A percentile compares a stretch with the other conserved stretches of the same genome.
These are phyloP conservation scores for Sparidentex hasta DNA, from an alignment of 2,797 vertebrate species.

Conservation along the genomic window DNA sequence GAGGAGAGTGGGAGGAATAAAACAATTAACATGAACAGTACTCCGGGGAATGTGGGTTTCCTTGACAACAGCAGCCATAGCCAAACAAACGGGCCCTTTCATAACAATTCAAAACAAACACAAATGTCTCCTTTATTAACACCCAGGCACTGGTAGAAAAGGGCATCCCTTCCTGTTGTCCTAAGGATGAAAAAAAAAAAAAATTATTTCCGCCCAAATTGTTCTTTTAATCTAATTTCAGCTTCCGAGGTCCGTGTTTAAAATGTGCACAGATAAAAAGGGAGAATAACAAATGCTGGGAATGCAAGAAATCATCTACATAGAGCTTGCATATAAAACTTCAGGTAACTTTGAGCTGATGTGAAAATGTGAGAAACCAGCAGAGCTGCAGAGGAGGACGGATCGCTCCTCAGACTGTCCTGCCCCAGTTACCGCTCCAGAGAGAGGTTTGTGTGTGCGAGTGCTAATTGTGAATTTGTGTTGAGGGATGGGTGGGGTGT, in stretches of 20 bases:
- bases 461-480: conserved; percentile 48
- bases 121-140: conserved; percentile 62
- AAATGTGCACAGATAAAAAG: not conserved
- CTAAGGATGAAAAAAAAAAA: not conserved
- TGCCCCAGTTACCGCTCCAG: conserved; percentile 50
- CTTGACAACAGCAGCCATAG: conserved; percentile 77
- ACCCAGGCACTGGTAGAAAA: conserved; percentile 26
- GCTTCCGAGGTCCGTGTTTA: not conserved
- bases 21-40: conserved; percentile 81
- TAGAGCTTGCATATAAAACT: not conserved
- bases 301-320: not conserved
- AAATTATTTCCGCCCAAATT: not conserved
- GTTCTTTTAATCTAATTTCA: not conserved
- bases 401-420: conserved; percentile 34
- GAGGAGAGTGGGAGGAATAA: conserved; percentile 78
- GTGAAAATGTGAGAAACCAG: conserved; percentile 16
- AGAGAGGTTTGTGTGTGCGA: conserved; percentile 16
- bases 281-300: not conserved
- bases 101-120: conserved; percentile 80
- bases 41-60: conserved; percentile 81
- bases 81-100: conserved; percentile 83
- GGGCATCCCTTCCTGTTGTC: conserved; percentile 12
- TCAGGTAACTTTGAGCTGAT: conserved; percentile 4
- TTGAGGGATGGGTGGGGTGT: conserved; percentile 63
- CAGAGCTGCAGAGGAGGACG: not conserved